Evolutionary conservation across 2,797 vertebrate genomes (phyloP), one percentile per base, ranked within the genome.

Genomic region (Betta splendens): DNA sequence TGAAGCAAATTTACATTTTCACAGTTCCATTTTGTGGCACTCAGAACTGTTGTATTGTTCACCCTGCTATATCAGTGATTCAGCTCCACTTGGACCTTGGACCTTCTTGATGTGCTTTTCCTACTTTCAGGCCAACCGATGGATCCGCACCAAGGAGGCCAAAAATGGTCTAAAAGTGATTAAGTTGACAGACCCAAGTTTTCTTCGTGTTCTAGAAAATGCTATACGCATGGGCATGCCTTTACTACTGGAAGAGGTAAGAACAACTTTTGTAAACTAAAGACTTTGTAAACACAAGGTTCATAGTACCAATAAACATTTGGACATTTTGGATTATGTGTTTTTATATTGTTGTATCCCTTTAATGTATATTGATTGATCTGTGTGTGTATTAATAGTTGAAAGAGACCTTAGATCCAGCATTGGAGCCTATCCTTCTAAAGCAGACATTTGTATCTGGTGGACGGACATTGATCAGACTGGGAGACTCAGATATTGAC

Each of bases 401-500:
- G 51, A 95, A 86, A 58, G 94, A 96, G 80, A 92, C 55, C 15
- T 69, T 96, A 33, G 94, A 96, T 72, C 94, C 94, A 33, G 91
- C 91, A 17, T 75, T 96, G 67, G 94, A 95, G 75, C 94, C 94
- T 15, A 54, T 96, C 70, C 85, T 95, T 71, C 75, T 95, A 72
- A 96, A 95, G 71, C 94, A 95, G 85, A 95, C 90, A 0, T 96
- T 94, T 62, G 51, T 94, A 25, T 53, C 89, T 2, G 93, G 92
- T 4, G 94, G 94, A 22, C 91, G 94, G 63, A 89, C 88, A 2
- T 78, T 96, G 56, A 95, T 95, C 80, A 92, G 87, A 64, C 90
- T 96, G 1, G 95, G 94, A 72, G 94, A 96, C 68, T 92, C 93
- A 0, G 94, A 96, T 78, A 90, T 95, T 47, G 94, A 95, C 78